These are phyloP conservation scores for Spodoptera frugiperda DNA, from an alignment of 1,140 invertebrate species.

Conservation along the genomic window DNA sequence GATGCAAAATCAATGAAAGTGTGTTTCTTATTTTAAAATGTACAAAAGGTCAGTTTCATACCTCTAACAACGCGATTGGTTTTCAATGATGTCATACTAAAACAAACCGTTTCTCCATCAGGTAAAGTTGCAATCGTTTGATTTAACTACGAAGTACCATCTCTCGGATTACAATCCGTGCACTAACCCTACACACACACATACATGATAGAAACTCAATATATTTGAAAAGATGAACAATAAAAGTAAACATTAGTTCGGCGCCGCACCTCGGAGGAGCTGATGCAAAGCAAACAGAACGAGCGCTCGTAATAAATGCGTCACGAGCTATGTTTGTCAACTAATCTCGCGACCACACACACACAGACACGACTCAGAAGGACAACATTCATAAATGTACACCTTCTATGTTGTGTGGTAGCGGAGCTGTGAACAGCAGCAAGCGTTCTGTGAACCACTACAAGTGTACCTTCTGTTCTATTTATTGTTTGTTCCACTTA, in stretches of 20 bases:
- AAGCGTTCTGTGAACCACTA: background rate
- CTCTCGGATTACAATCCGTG: too few relatives aligned
- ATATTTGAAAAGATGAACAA: background rate
- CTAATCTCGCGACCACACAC: conserved; percentile 29
- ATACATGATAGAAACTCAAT: background rate
- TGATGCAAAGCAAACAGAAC: conserved; percentile 51
- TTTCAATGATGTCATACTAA: too few relatives aligned
- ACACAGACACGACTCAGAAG: background rate
- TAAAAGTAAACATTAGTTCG: conserved; percentile 7
- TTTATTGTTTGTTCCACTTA: conserved; percentile 51
- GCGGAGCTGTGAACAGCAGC: background rate
- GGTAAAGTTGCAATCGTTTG: too few relatives aligned
- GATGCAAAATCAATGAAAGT: too few relatives aligned
- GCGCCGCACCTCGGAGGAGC: background rate
- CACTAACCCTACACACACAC: background rate
- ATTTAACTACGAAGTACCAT: too few relatives aligned
- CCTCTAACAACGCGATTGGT: too few relatives aligned
- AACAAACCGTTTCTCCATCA: too few relatives aligned
- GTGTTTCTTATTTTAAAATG: too few relatives aligned
- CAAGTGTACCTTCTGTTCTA: conserved; percentile 9
- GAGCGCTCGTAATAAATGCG: conserved; percentile 17
- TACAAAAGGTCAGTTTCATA: too few relatives aligned
- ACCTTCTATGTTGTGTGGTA: background rate
- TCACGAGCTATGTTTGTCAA: conserved; percentile 32
- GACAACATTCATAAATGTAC: background rate